phyloP scores from a whole-genome alignment of 2,113 vertebrate species.

The Odobenus rosmarus region DNA sequence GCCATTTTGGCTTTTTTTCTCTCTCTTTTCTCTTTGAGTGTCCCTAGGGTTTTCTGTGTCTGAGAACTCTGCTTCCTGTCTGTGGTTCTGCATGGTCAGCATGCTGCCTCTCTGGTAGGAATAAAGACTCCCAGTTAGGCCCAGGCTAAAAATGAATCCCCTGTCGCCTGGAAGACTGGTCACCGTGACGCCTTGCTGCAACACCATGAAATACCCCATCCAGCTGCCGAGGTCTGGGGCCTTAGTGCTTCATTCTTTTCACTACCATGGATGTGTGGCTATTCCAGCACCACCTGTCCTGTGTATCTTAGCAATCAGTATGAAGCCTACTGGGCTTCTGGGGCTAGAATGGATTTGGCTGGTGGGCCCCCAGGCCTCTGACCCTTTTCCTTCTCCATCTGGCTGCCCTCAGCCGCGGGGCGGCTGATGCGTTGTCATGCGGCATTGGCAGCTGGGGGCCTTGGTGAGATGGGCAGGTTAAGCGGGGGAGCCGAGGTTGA shows the following conservation, averaged over 20 bases:
- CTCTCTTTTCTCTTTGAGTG: neutral
- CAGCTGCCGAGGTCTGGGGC: neutral
- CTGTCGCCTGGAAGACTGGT: neutral
- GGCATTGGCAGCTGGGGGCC: neutral
- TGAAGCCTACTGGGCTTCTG: neutral
- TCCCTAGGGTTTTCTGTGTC: neutral
- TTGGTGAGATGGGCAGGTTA: neutral
- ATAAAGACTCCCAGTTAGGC: neutral
- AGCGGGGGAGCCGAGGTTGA: neutral
- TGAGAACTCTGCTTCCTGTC: neutral
- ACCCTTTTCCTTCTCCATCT: neutral
- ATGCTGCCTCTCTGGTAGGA: neutral
- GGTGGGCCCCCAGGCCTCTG: neutral
- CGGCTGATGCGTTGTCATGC: too few relatives aligned
- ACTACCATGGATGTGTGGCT: neutral
- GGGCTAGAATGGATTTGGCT: neutral
- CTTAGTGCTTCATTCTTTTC: neutral
- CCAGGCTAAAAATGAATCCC: neutral
- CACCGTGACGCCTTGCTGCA: accelerated
- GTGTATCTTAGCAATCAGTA: neutral
- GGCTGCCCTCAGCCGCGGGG: neutral
- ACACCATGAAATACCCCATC: neutral
- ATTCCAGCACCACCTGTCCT: neutral
- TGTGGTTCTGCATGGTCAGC: neutral
- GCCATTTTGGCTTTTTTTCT: neutral